phyloP scores from a whole-genome alignment of 2,113 vertebrate species.

The Psephotus haematonotus region DNA sequence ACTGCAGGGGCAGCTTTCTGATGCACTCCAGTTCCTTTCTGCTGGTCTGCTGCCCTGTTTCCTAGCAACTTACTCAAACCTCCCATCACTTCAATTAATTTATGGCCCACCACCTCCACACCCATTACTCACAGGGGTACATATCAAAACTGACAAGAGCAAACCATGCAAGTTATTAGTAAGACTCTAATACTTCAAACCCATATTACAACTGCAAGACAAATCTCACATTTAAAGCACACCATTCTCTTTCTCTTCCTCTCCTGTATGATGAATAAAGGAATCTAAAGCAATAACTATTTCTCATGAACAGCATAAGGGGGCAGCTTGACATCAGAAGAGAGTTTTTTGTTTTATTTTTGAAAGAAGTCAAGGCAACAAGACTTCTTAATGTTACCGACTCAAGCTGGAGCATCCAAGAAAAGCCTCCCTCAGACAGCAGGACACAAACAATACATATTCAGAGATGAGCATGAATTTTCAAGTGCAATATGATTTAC shows the following conservation, averaged over 20 bases:
- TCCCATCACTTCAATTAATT: constrained; percentile 72
- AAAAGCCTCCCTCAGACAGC: background rate
- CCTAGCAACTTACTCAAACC: constrained; percentile 82
- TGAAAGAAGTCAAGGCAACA: background rate
- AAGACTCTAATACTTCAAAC: background rate
- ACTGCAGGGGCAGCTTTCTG: constrained; percentile 65
- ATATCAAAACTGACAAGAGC: constrained; percentile 41
- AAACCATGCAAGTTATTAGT: constrained; percentile 32
- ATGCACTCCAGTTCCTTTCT: constrained; percentile 29
- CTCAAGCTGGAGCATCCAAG: constrained; percentile 19
- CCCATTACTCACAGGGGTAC: constrained; percentile 59
- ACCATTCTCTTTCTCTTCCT: background rate
- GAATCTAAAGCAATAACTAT: background rate
- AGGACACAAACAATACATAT: background rate
- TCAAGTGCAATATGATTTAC: background rate
- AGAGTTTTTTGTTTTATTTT: background rate
- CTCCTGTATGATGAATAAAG: background rate
- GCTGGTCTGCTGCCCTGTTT: constrained; percentile 59
- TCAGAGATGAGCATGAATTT: background rate
- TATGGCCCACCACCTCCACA: constrained; percentile 67
- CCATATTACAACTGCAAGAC: background rate
- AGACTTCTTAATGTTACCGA: background rate
- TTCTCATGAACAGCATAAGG: background rate
- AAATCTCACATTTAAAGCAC: background rate
- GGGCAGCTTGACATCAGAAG: background rate